A percentile compares a stretch with the other conserved stretches of the same genome.
Evolutionary conservation across 2,888 invertebrate species (phyloP).

Genomic region (Eurois occulta): DNA sequence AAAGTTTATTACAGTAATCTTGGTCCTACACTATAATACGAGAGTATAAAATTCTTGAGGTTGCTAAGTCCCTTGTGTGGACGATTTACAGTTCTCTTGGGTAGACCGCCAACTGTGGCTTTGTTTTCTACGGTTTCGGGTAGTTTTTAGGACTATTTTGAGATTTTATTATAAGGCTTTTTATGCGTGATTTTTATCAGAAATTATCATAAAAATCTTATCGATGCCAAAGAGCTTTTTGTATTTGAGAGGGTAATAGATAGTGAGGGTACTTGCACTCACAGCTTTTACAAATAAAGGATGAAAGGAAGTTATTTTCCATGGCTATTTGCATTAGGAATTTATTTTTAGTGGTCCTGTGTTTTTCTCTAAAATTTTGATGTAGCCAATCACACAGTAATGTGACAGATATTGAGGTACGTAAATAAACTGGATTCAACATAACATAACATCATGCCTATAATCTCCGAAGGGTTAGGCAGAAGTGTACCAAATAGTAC

Average conservation of each 20-base stretch:
- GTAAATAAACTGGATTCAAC: background rate
- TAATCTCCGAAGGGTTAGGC: too few relatives aligned
- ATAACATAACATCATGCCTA: too few relatives aligned
- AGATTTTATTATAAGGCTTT: background rate
- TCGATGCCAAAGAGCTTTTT: background rate
- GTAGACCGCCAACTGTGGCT: conserved; percentile 44
- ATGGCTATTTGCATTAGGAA: background rate
- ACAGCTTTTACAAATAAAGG: background rate
- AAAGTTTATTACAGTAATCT: conserved; percentile 67
- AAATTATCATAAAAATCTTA: background rate
- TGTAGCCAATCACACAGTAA: background rate
- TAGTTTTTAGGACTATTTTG: conserved; percentile 17
- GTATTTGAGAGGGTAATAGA: background rate
- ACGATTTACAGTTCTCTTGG: conserved; percentile 61
- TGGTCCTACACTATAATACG: conserved; percentile 55
- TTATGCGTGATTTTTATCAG: background rate
- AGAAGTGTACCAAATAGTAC: too few relatives aligned
- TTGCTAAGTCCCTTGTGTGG: conserved; percentile 44
- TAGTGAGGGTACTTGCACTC: background rate
- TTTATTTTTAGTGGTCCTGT: background rate
- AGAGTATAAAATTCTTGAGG: conserved; percentile 61
- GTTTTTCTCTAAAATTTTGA: background rate
- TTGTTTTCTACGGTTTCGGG: conserved; percentile 38
- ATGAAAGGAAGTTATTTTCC: too few relatives aligned
- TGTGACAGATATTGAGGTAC: background rate